A percentile compares a stretch with the other conserved stretches of the same genome.
phyloP scores from a whole-genome alignment of 2,888 invertebrate genomes.

The Leptopilina drosophilae region DNA sequence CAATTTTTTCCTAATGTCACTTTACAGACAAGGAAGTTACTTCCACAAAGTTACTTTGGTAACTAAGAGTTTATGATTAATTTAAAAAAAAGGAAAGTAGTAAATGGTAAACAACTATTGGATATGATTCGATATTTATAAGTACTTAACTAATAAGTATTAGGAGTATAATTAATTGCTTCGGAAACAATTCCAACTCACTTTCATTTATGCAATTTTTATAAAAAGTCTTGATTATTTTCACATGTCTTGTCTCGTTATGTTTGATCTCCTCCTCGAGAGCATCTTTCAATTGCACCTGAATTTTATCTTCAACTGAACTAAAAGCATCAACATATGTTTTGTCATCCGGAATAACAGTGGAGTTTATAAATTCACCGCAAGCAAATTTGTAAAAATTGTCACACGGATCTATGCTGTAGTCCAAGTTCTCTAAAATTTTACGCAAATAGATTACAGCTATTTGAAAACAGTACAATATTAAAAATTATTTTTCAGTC shows the following conservation, averaged over 20 bases:
- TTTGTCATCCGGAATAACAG: constrained; percentile 49
- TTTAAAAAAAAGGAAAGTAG: too few relatives aligned
- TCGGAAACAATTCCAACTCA: constrained; percentile 36
- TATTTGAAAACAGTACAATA: too few relatives aligned
- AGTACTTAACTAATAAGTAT: neutral
- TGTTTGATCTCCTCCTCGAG: constrained; percentile 46
- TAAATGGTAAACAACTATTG: too few relatives aligned
- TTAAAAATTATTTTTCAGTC: too few relatives aligned
- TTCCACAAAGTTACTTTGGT: too few relatives aligned
- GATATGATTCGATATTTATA: neutral
- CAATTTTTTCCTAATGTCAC: neutral
- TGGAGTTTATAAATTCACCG: constrained; percentile 49
- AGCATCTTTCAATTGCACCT: constrained; percentile 44
- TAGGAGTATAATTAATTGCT: neutral
- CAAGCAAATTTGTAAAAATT: constrained; percentile 58
- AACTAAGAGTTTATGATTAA: too few relatives aligned
- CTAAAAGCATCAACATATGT: constrained; percentile 46
- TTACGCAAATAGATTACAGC: neutral
- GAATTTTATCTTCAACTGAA: constrained; percentile 48
- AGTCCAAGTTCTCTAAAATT: neutral
- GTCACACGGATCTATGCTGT: constrained; percentile 47
- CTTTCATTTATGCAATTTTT: constrained; percentile 55
- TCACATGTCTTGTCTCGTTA: constrained; percentile 49
- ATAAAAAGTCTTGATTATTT: constrained; percentile 51
- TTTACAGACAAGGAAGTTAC: too few relatives aligned